These are phyloP conservation scores for Maccullochella peelii DNA, from an alignment of 2,113 vertebrate species.

Conservation along the genomic window DNA sequence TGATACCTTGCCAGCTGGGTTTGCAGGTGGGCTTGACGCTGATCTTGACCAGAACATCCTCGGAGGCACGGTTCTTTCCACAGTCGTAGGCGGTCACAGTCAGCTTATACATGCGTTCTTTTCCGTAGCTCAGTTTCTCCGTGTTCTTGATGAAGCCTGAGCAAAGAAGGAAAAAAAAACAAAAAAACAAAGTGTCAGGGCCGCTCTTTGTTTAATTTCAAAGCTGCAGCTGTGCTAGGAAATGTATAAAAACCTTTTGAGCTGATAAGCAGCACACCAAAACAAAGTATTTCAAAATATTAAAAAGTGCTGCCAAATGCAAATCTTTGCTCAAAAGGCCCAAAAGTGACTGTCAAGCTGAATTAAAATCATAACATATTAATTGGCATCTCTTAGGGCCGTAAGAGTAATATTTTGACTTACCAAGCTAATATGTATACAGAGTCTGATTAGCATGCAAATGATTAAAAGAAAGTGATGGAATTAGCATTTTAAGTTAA, in stretches of 20 bases:
- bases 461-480: neutral
- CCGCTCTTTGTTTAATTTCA: conserved; percentile 23
- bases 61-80: conserved; percentile 94
- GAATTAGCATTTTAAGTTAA: neutral
- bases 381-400: neutral
- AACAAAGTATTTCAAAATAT: neutral
- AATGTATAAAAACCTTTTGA: neutral
- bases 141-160: conserved; percentile 97
- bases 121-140: conserved; percentile 93
- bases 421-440: neutral
- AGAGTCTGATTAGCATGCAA: conserved; percentile 11
- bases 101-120: conserved; percentile 95
- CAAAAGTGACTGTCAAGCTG: neutral
- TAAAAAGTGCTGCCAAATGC: neutral
- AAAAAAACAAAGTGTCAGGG: neutral
- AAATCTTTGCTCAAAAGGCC: neutral
- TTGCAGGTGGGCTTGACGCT: conserved; percentile 94
- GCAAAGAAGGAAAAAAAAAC: neutral
- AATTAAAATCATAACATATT: neutral
- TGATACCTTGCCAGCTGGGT: conserved; percentile 96
- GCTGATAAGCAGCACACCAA: neutral
- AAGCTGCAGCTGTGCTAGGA: conserved; percentile 12
- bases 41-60: conserved; percentile 96
- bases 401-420: conserved; percentile 1
- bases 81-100: conserved; percentile 97